Evolutionary conservation across 1,140 invertebrate genomes (phyloP), one percentile per base, ranked within the genome.

Genomic region (Ganaspis sp.): DNA sequence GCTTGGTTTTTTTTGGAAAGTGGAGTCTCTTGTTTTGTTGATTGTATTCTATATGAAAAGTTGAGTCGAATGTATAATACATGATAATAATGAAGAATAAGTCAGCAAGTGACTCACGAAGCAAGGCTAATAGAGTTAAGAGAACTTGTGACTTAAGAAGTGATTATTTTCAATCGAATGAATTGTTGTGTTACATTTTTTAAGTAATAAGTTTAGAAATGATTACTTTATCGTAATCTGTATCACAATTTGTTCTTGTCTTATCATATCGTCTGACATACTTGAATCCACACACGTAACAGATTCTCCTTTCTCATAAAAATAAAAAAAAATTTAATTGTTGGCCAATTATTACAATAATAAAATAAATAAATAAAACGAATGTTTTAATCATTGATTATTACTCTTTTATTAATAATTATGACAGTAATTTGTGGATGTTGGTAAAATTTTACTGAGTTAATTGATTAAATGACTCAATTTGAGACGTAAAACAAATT

Each of bases 81-180:
- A 64, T 64, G 58, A 64, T 64, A 26, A 64, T 64, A 29, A 64
- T 21, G 8, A 26, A 12, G n/a, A 11, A 64, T 11, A 29, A 64
- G 9, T 34, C 23, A 64, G 23, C 12, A 29, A 64, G 23, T 64
- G 58, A 64, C 58, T 29, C 23, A 64, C 15, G 23, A 29, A 11
- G 15, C 54, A 29, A 29, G 23, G n/a, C 58, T 64, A 64, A 64
- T 21, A 53, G 12, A 34, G 23, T 64, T 29, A 26, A 58, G 9
- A 23, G 54, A 58, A 9, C 54, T 19, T 12, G 9, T 58, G 21
- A 64, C 11, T 34, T 29, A 29, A 64, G 23, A 15, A 64, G 11
- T 64, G 2, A 64, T 64, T 64, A 3, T 64, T 64, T 64, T n/a
- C 23, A 64, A 64, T 64, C 58, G 23, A 64, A 64, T 26, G 15